Evolutionary conservation across 2,888 invertebrate genomes (phyloP), one percentile per base, ranked within the genome.

Genomic region (Parapristionchus giblindavisi): DNA sequence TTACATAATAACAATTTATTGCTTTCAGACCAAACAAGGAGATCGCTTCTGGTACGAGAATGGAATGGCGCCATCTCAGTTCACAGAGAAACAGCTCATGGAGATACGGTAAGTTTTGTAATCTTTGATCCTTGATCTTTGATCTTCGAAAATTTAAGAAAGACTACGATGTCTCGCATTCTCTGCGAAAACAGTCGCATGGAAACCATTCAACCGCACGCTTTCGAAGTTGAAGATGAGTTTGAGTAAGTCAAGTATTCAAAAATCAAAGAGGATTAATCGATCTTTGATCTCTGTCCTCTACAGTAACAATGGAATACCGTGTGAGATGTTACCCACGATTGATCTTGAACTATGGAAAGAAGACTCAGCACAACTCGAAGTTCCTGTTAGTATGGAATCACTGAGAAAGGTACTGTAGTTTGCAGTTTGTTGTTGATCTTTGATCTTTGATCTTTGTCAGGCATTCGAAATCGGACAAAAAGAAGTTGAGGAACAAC

Each of bases 31-130:
- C 0, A 79, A 79, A 34, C 43, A 73, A 43, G 83, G 81, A 24
- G 83, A 83, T 75, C 80, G 83, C 14, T 84, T 84, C 70, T 83
- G 84, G 89, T 92, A 60, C 77, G 85, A 85, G 68, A 86, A 86
- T 63, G 80, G 78, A 40, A 78, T 85, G 73, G 80, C 77, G 17
- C 83, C 85, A 21, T 36, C 61, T 8, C 48, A 60, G 51, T 73
- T 73, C 51, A 73, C 60, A 0, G 73, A 73, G 27, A 73, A 61
- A 21, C 73, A 73, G 24, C 24, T 73, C 51, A 73, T 73, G 60
- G 73, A 73, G 61, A 73, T 73, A 32, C 73, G 73, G 60, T 61
- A n/a, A 71, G 48, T 38, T 38, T 66, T 21, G 56, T 21, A 32
- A 58, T 58, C 58, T 32, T 58, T 58, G 58, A 58, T 58, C 61